Conservation (phyloP, 2,113 vertebrate species). For the Centropus unirufus region DNA sequence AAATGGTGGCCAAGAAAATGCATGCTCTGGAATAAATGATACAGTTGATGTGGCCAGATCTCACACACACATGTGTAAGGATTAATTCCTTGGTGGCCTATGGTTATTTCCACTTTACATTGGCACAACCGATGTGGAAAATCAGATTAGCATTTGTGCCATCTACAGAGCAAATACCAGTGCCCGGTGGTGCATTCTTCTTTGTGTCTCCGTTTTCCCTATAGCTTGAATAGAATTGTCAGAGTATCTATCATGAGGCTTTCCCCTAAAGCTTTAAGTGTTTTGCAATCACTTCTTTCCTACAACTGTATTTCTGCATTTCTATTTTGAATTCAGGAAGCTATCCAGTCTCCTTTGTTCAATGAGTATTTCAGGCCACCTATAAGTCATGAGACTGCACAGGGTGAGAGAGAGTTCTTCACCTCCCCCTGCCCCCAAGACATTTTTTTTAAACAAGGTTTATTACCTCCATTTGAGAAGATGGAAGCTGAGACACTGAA, state of each 20-base stretch:
- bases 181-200: background rate
- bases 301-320: background rate
- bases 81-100: background rate
- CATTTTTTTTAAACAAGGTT: background rate
- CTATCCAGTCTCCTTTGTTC: background rate
- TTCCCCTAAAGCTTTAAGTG: background rate
- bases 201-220: background rate
- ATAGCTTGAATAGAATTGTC: background rate
- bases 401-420: background rate
- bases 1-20: constrained; percentile 26
- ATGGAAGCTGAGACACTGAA: constrained; percentile 5
- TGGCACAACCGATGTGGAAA: background rate
- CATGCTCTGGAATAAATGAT: background rate
- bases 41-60: background rate
- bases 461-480: background rate
- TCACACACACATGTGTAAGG: background rate
- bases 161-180: background rate
- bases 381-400: background rate
- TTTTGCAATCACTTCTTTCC: background rate
- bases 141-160: background rate
- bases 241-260: background rate
- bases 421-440: no score
- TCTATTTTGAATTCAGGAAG: background rate
- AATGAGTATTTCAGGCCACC: background rate
- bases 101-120: constrained; percentile 3